Evolutionary conservation across 2,888 invertebrate genomes (phyloP).

Genomic region (Operophtera brumata): DNA sequence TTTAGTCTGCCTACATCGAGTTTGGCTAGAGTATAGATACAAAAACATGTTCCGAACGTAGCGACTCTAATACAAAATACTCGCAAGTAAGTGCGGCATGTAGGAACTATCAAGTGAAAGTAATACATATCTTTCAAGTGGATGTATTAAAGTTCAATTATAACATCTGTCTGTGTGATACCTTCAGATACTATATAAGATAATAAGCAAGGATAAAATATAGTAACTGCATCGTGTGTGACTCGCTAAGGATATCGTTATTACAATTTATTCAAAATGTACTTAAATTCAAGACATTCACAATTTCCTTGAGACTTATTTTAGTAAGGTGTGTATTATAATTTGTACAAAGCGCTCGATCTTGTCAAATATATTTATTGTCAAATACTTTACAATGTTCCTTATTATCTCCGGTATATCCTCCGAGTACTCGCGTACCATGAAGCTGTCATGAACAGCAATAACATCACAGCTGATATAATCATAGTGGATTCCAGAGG

Average conservation of each 20-base stretch:
- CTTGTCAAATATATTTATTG: slow-evolving; percentile 80
- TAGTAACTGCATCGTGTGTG: no score
- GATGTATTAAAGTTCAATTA: no score
- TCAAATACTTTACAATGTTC: slow-evolving; percentile 59
- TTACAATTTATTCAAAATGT: slow-evolving; percentile 15
- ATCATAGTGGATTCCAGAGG: slow-evolving; percentile 60
- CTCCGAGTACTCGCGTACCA: slow-evolving; percentile 38
- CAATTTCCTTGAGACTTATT: slow-evolving; percentile 15
- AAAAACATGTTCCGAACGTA: no score
- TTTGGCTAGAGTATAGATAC: no score
- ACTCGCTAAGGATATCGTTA: slow-evolving; percentile 15
- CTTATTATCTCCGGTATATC: slow-evolving; percentile 42
- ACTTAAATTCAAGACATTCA: slow-evolving; percentile 23
- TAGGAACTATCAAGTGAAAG: no score
- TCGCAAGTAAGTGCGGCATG: no score
- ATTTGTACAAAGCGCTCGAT: slow-evolving; percentile 76
- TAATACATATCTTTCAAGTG: no score
- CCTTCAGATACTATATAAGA: no score
- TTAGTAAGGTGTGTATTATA: slow-evolving; percentile 46
- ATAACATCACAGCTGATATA: slow-evolving; percentile 49
- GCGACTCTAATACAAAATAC: no score
- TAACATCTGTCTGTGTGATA: no score
- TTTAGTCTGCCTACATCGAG: no score
- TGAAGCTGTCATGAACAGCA: slow-evolving; percentile 35
- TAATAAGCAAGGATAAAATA: no score